Evolutionary conservation across 1,140 invertebrate species (phyloP).

Genomic region (Lepeophtheirus salmonis): DNA sequence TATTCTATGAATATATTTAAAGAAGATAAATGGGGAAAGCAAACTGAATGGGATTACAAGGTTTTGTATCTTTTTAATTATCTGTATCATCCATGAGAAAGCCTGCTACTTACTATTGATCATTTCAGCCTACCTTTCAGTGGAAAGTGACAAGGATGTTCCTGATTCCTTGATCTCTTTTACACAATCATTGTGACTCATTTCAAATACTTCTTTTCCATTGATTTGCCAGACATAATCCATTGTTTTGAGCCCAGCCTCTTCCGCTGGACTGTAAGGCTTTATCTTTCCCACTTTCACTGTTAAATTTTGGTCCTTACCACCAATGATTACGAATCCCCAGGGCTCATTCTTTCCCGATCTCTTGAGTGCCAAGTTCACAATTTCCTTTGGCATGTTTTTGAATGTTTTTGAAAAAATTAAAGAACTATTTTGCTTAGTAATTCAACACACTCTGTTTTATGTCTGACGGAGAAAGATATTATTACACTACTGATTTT

Average conservation of each 20-base stretch:
- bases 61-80: no score
- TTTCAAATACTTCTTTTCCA: slow-evolving; percentile 13
- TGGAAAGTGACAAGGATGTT: neutral
- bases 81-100: no score
- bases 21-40: no score
- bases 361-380: neutral
- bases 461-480: no score
- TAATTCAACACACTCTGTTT: no score
- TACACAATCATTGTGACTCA: slow-evolving; percentile 5
- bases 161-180: slow-evolving; percentile 8
- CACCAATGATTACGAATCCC: slow-evolving; percentile 15
- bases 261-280: slow-evolving; percentile 13
- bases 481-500: no score
- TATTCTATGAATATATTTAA: no score
- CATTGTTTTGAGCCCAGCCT: neutral
- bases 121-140: slow-evolving; percentile 6
- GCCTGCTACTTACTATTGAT: no score
- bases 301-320: slow-evolving; percentile 12
- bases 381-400: slow-evolving; percentile 15
- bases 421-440: no score
- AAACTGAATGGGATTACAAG: no score
- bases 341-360: slow-evolving; percentile 1
- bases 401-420: no score
- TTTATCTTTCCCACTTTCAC: slow-evolving; percentile 10
- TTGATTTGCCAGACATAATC: slow-evolving; percentile 12